Evolutionary conservation across 2,113 vertebrate species (phyloP).

Genomic region (Antechinus stuartii): DNA sequence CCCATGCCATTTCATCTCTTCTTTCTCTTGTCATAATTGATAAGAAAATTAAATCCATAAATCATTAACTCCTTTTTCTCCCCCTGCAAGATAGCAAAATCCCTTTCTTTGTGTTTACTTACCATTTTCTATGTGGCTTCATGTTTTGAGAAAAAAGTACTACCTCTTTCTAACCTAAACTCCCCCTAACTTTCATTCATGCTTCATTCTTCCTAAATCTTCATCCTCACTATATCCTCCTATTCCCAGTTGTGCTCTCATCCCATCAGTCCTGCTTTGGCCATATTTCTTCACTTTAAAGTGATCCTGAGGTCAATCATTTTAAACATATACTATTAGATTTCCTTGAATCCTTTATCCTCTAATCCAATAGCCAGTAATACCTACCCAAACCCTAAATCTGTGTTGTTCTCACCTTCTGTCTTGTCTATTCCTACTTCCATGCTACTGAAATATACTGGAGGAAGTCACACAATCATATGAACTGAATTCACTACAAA

Average conservation of each 20-base stretch:
- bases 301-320: neutral
- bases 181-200: neutral
- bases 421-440: no score
- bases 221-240: neutral
- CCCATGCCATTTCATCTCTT: neutral
- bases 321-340: neutral
- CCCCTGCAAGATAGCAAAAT: neutral
- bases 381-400: no score
- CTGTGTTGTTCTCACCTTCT: no score
- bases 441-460: no score
- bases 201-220: neutral
- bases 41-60: neutral
- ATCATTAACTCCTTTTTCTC: neutral
- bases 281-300: neutral
- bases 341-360: neutral
- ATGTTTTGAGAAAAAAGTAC: neutral
- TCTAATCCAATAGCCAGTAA: neutral
- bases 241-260: neutral
- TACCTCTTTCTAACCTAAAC: neutral
- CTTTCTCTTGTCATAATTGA: neutral
- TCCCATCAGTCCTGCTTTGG: neutral
- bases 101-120: neutral
- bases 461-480: neutral
- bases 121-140: neutral
- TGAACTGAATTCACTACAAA: neutral